phyloP scores from a whole-genome alignment of 2,888 invertebrate genomes.

The Conistra vaccinii region DNA sequence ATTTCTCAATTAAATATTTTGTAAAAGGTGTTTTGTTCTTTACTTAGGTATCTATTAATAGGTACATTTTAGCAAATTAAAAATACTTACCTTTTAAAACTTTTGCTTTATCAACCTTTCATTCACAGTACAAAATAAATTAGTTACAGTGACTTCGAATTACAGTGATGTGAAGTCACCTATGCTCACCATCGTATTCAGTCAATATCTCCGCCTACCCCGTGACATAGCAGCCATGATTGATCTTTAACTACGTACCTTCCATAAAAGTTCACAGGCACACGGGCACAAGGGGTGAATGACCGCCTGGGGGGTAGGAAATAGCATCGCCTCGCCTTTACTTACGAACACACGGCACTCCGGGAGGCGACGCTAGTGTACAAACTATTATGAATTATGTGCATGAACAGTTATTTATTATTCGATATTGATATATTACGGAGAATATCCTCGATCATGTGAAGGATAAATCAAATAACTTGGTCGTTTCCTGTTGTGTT shows the following conservation, averaged over 20 bases:
- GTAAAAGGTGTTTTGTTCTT: background rate
- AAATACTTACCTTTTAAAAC: background rate
- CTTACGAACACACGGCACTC: constrained; percentile 24
- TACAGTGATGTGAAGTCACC: background rate
- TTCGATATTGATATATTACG: constrained; percentile 25
- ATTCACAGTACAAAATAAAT: background rate
- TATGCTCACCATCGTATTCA: background rate
- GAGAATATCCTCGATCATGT: background rate
- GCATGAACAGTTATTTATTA: constrained; percentile 37
- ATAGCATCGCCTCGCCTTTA: constrained; percentile 15
- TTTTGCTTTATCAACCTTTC: background rate
- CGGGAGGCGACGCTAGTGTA: constrained; percentile 29
- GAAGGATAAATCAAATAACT: constrained; percentile 28
- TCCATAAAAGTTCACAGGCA: constrained; percentile 24
- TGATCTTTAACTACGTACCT: constrained; percentile 7
- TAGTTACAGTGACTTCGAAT: background rate
- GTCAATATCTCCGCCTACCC: constrained; percentile 1
- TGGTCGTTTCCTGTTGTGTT: constrained; percentile 25
- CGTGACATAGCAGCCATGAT: background rate
- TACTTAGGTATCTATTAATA: background rate
- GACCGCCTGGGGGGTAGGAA: constrained; percentile 46
- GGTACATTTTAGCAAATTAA: background rate
- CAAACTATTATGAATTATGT: constrained; percentile 19
- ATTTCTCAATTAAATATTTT: background rate
- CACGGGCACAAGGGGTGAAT: constrained; percentile 30